Conservation (phyloP, 1,140 invertebrate species). For the Drosophila sulfurigaster region DNA sequence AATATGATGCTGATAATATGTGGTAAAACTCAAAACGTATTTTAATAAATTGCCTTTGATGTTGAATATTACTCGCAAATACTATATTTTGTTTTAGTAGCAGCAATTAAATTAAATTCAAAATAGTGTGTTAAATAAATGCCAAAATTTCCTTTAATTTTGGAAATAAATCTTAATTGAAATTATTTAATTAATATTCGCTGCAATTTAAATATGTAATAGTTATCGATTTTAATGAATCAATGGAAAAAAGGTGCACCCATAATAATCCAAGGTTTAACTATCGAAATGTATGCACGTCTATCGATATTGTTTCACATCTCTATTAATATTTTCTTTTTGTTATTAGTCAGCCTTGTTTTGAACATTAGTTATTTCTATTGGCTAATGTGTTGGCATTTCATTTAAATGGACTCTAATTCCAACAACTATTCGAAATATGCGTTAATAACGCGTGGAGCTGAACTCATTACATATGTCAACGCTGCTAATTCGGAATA, state of each 20-base stretch:
- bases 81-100: background rate
- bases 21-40: conserved; percentile 36
- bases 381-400: conserved; percentile 16
- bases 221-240: background rate
- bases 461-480: conserved; percentile 25
- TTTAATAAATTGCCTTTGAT: conserved; percentile 50
- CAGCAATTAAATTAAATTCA: too few relatives aligned
- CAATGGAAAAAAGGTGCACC: background rate
- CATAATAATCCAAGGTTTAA: background rate
- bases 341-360: conserved; percentile 48
- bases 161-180: too few relatives aligned
- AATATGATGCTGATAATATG: conserved; percentile 29
- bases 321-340: conserved; percentile 23
- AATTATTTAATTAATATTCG: too few relatives aligned
- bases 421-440: conserved; percentile 30
- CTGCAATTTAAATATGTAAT: too few relatives aligned
- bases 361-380: conserved; percentile 32
- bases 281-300: conserved; percentile 5
- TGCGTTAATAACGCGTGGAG: conserved; percentile 40
- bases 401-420: conserved; percentile 44
- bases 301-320: conserved; percentile 21
- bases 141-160: too few relatives aligned
- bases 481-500: conserved; percentile 14
- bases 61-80: conserved; percentile 12
- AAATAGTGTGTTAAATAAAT: too few relatives aligned